Conservation (phyloP, 2,797 vertebrate genomes). For the Sternotherus odoratus region DNA sequence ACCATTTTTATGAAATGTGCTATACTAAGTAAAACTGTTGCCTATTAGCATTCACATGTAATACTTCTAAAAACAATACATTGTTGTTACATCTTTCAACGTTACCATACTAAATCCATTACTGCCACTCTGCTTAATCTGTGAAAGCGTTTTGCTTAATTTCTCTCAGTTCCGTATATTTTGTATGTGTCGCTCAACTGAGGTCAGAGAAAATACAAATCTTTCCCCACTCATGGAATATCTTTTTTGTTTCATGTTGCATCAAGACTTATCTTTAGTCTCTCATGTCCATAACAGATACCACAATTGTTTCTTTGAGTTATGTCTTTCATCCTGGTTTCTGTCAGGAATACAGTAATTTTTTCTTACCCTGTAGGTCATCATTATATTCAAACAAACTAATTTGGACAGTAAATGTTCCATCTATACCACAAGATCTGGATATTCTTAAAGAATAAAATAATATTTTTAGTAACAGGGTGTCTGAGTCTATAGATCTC, state of each 20-base stretch:
- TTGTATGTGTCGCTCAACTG: background rate
- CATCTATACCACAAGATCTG: background rate
- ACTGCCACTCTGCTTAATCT: conserved; percentile 32
- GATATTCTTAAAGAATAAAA: background rate
- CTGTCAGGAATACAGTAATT: background rate
- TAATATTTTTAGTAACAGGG: background rate
- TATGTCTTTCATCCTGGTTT: background rate
- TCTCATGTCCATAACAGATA: background rate
- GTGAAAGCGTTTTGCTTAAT: conserved; percentile 8
- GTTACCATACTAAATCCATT: conserved; percentile 13
- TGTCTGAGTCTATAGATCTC: background rate
- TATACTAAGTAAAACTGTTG: background rate
- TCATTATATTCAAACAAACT: background rate
- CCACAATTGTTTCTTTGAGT: background rate
- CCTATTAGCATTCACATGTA: background rate
- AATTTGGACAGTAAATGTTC: background rate
- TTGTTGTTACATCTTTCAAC: background rate
- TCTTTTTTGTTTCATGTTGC: background rate
- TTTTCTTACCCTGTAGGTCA: background rate
- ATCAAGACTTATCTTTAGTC: background rate
- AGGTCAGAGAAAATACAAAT: conserved; percentile 46
- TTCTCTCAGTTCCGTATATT: background rate
- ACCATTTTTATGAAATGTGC: background rate
- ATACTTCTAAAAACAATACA: background rate
- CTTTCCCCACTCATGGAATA: background rate